Evolutionary conservation across 2,113 vertebrate genomes (phyloP), one percentile per base, ranked within the genome.

Genomic region (Apodemus speciosus): DNA sequence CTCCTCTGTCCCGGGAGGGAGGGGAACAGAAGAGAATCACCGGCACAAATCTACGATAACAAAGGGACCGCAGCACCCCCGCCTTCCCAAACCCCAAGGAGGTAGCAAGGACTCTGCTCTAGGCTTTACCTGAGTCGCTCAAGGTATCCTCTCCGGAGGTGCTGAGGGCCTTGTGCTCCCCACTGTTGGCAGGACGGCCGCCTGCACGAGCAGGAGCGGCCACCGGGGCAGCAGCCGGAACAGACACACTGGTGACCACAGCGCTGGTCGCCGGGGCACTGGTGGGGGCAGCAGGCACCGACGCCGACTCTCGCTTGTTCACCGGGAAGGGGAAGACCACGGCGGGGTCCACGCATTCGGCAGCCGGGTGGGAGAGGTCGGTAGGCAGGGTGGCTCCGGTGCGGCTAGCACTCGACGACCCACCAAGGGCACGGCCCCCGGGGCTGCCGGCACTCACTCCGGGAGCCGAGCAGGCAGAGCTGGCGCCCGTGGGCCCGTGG

Each of bases 241-340:
- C 83, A 14, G 95, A 40, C 11, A 89, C 84, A 1, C 76, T 46
- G 2, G 92, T 58, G 60, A 94, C 94, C 10, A 77, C 58, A 1
- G 87, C 35, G 49, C 90, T 86, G 20, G 89, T 66, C 32, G 40
- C 80, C 0, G 92, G 92, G 21, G 49, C 71, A 16, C 15, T 30
- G 9, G 93, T 58, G 0, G 96, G 69, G 76, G 94, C 71, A 10
- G 97, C 60, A 35, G 97, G 91, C 46, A 90, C 89, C 38, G 94
- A 98, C n/a, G 96, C 85, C 10, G 96, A 95, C 96, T 98, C 97
- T 85, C 98, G 98, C 97, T 99, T 99, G 97, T 98, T 98, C 89
- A 99, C 97, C 8, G 99, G 99, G 97, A 99, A 99, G 3, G 99
- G 99, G 96, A 99, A 99, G 58, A 99, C 99, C 71, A 99, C 98